Evolutionary conservation across 2,888 invertebrate genomes (phyloP), one percentile per base, ranked within the genome.

Genomic region (Lamproptera curius): DNA sequence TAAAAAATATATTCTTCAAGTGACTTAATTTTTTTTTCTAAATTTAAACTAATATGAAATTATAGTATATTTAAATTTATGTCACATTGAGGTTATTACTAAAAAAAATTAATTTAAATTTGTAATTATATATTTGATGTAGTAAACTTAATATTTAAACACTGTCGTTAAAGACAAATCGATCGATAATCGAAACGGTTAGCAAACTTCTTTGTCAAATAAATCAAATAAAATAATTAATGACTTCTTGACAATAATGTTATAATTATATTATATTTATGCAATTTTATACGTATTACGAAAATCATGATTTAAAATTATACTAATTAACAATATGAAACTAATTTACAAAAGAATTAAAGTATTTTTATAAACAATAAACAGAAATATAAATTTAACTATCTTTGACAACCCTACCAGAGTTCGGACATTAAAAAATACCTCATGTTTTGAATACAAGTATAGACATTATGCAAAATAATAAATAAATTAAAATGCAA

Each of bases 391-490:
- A n/a, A n/a, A n/a, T n/a, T n/a, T 2, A 37, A 36, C n/a, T 23
- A 8, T 6, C 14, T 33, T 23, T 45, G 46, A 16, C 43, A 49
- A 34, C 49, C 49, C 39, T 43, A 42, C 26, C 15, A 5, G 28
- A 28, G 15, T 28, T 34, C 14, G 15, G 28, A n/a, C n/a, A 23
- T n/a, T n/a, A n/a, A n/a, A n/a, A n/a, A n/a, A n/a, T n/a, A n/a
- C n/a, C n/a, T n/a, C n/a, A n/a, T n/a, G n/a, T n/a, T 16, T 43
- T 43, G 14, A 28, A 31, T 39, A 43, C 42, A 34, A 37, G n/a
- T n/a, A n/a, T n/a, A n/a, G 28, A 39, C 43, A 48, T 43, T 43
- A 39, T 39, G 35, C 35, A 35, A 49, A 49, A 48, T 17, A 26
- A 14, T 34, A 35, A n/a, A n/a, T 16, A 16, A 15, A 28, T 17